phyloP scores from a whole-genome alignment of 2,797 vertebrate species.

The Podargus strigoides region DNA sequence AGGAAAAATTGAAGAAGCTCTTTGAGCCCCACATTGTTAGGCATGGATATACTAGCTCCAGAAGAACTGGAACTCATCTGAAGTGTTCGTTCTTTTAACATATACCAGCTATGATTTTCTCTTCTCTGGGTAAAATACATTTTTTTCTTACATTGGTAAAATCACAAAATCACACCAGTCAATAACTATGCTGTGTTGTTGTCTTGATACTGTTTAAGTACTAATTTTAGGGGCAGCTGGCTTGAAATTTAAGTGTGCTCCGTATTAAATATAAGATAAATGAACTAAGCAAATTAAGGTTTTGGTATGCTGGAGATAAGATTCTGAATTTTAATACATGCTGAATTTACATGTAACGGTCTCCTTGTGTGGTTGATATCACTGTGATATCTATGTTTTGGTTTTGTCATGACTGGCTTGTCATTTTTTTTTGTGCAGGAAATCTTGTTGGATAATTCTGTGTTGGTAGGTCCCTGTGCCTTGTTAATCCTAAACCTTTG shows the following conservation, averaged over 20 bases:
- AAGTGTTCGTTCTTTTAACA: not conserved
- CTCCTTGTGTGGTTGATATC: conserved; percentile 60
- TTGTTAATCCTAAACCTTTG: conserved; percentile 66
- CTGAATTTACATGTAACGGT: conserved; percentile 34
- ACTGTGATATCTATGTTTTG: conserved; percentile 62
- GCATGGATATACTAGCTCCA: not conserved
- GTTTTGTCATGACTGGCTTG: conserved; percentile 79
- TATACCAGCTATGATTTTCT: not conserved
- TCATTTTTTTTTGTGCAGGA: conserved; percentile 90
- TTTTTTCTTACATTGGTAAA: not conserved
- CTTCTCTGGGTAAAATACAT: not conserved
- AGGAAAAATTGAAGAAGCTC: not conserved
- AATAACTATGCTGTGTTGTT: not conserved
- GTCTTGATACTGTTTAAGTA: not conserved
- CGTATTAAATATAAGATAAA: not conserved
- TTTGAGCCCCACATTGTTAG: not conserved
- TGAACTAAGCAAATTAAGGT: not conserved
- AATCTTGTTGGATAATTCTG: conserved; percentile 93
- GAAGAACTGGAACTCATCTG: not conserved
- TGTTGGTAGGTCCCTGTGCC: conserved; percentile 87
- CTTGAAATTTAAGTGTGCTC: not conserved
- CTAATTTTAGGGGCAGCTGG: not conserved
- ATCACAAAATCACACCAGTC: not conserved
- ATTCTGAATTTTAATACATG: conserved; percentile 26
- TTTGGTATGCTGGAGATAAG: conserved; percentile 12